phyloP scores from a whole-genome alignment of 2,113 vertebrate genomes.

The Herpailurus yagouaroundi region DNA sequence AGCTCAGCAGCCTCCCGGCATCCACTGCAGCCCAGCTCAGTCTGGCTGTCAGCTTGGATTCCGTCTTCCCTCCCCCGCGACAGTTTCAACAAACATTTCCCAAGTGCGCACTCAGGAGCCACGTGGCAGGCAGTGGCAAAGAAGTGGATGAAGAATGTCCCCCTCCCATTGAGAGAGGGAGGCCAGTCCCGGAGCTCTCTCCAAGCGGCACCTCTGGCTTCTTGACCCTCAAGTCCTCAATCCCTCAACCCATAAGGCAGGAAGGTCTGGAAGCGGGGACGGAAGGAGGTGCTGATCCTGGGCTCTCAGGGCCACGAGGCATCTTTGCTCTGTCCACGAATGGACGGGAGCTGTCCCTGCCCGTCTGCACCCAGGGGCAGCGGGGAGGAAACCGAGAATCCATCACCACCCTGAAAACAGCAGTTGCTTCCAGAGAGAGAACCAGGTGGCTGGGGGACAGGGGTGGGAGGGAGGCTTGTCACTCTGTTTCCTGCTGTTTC shows the following conservation, averaged over 20 bases:
- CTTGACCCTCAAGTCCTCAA: neutral
- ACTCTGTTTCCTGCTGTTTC: neutral
- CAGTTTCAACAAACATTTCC: neutral
- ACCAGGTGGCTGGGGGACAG: neutral
- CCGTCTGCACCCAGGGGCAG: too few relatives aligned
- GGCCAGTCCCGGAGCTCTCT: fast-evolving
- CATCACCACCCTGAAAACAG: neutral
- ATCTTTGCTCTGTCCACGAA: neutral
- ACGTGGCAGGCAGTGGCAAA: neutral
- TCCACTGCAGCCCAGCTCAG: neutral
- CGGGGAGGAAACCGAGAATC: neutral
- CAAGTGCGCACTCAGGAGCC: neutral
- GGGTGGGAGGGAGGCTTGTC: neutral
- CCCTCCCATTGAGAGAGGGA: neutral
- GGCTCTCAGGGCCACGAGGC: neutral
- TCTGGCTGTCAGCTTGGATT: neutral
- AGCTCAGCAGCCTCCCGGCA: fast-evolving
- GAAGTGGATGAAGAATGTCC: neutral
- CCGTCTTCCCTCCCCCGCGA: neutral
- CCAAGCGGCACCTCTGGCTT: neutral
- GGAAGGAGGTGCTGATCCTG: fast-evolving
- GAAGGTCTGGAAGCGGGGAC: neutral
- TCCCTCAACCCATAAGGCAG: neutral
- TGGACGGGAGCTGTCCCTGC: neutral
- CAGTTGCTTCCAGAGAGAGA: too few relatives aligned